phyloP scores from a whole-genome alignment of 2,888 invertebrate genomes.

The Hetaerina titia region DNA sequence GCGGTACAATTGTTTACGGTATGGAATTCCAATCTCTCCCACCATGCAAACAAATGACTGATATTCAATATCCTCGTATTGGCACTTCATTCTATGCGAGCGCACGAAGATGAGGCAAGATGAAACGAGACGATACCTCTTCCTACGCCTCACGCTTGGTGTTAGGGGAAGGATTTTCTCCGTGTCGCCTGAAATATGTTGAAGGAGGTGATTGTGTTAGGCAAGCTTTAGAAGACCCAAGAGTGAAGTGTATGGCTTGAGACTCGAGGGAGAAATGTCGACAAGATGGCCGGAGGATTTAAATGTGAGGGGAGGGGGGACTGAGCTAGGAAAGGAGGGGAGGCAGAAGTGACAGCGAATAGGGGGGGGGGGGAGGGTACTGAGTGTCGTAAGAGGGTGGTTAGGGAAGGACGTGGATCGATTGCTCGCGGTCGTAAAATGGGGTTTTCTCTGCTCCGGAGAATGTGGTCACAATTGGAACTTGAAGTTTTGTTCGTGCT shows the following conservation, averaged over 20 bases:
- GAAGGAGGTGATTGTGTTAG: slow-evolving; percentile 25
- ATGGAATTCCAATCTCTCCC: no score
- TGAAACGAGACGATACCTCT: not conserved
- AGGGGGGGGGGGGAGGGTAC: not conserved
- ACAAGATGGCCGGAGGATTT: not conserved
- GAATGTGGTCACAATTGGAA: no score
- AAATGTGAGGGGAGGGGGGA: not conserved
- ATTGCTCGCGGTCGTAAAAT: not conserved
- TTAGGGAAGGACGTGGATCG: not conserved
- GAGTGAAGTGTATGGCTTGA: slow-evolving; percentile 22
- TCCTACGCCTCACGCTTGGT: not conserved
- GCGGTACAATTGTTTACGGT: no score
- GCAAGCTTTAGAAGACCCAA: slow-evolving; percentile 19
- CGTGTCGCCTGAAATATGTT: not conserved
- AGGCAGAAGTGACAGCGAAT: not conserved
- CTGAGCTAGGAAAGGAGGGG: not conserved
- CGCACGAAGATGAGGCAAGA: no score
- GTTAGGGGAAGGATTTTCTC: not conserved
- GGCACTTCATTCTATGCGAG: no score
- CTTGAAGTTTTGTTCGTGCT: no score
- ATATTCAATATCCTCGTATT: no score
- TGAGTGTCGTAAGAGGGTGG: not conserved
- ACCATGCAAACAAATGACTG: no score
- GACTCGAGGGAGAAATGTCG: not conserved
- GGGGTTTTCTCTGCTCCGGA: not conserved